Evolutionary conservation across 2,113 vertebrate species (phyloP), one percentile per base, ranked within the genome.

Genomic region (Psettodes erumei): DNA sequence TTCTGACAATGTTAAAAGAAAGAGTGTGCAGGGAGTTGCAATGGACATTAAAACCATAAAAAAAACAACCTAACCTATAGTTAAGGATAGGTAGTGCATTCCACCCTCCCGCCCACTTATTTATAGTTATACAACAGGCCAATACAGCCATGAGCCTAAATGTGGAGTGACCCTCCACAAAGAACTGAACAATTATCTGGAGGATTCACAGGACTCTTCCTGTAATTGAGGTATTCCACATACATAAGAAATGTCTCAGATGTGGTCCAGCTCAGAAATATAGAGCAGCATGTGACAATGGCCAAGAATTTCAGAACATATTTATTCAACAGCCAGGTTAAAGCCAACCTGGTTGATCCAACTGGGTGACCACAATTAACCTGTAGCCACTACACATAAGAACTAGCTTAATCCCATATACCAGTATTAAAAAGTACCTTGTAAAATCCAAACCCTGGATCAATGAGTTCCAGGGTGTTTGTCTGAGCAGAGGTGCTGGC

Each of bases 391-490:
- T 38, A 1, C 4, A 50, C 2, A 32, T 3, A 54, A 23, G 0
- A 25, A 6, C 15, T 2, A 27, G 33, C 11, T 11, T 1, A 53
- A 40, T 19, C 25, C 30, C 6, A 27, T 37, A 2, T 3, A 58
- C 1, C 2, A 50, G n/a, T 9, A 42, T 50, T 42, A 28, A 51
- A n/a, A 23, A 69, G 51, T 69, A 96, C 97, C 96, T 97, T 97
- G 69, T 96, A 99, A 71, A 94, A 93, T 4, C 96, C 96, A 19
- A 96, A 95, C 0, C 92, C 95, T 0, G 95, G 94, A 74, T 96
- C 87, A 0, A 90, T 27, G 53, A 96, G 93, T 38, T 83, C 75
- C 0, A 87, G 28, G 30, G 88, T 71, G 0, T 90, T 89, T 0
- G 89, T 83, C 0, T 93, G 89, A 28, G 91, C 71, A 0, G 94